Percentiles rank a stretch among this genome's conserved stretches.
phyloP scores from a whole-genome alignment of 2,797 vertebrate species.

The Chelon auratus region DNA sequence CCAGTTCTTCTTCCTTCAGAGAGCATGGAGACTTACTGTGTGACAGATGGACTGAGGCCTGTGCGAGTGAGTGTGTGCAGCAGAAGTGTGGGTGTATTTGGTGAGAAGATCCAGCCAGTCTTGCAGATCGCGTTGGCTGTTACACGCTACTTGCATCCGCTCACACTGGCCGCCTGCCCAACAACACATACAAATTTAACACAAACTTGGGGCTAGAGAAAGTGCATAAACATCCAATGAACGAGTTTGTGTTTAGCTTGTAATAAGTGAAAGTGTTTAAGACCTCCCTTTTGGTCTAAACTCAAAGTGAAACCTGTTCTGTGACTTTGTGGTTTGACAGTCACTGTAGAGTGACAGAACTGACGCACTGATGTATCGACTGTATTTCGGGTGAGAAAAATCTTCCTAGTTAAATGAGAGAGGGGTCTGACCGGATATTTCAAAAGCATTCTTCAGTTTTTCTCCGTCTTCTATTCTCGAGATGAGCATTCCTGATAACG shows the following conservation, averaged over 20 bases:
- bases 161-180: slow-evolving; percentile 92
- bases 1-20: neutral
- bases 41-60: slow-evolving; percentile 92
- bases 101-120: slow-evolving; percentile 97
- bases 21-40: slow-evolving; percentile 85
- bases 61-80: slow-evolving; percentile 81
- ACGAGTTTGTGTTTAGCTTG: no score
- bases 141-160: slow-evolving; percentile 92
- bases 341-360: no score
- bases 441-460: slow-evolving; percentile 92
- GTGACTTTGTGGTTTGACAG: no score
- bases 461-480: slow-evolving; percentile 93
- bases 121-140: slow-evolving; percentile 90
- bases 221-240: no score
- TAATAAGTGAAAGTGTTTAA: no score
- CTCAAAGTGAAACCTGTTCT: no score
- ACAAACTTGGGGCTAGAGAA: no score
- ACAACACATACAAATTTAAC: slow-evolving; percentile 1
- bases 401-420: neutral
- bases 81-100: slow-evolving; percentile 90
- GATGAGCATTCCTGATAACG: slow-evolving; percentile 92
- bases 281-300: no score
- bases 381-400: no score
- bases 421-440: slow-evolving; percentile 91
- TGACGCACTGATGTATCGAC: no score